A percentile compares a stretch with the other conserved stretches of the same genome.
Conservation (phyloP, 2,797 vertebrate genomes). For the Hippoglossus hippoglossus region DNA sequence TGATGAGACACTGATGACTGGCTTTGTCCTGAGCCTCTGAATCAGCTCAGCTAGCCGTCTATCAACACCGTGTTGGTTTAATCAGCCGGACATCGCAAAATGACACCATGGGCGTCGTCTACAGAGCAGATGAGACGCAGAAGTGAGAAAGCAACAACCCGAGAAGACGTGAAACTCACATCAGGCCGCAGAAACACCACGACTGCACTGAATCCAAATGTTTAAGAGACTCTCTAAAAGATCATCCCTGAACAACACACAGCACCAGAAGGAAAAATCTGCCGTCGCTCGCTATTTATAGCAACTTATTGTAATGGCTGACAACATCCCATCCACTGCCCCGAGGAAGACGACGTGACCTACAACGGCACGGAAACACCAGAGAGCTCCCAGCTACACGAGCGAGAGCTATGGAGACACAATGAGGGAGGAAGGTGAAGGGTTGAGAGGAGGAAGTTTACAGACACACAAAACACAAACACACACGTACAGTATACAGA, state of each 20-base stretch:
- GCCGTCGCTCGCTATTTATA: constrained; percentile 66
- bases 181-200: neutral
- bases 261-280: constrained; percentile 42
- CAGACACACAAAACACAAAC: constrained; percentile 6
- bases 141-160: neutral
- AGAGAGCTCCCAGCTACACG: constrained; percentile 41
- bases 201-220: constrained; percentile 18
- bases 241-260: constrained; percentile 37
- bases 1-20: neutral
- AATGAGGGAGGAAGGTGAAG: constrained; percentile 54
- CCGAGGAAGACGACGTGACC: constrained; percentile 66
- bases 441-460: constrained; percentile 45
- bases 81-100: constrained; percentile 36
- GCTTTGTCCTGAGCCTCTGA: constrained; percentile 26
- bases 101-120: constrained; percentile 1
- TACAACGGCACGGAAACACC: constrained; percentile 60
- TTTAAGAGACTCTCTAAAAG: constrained; percentile 2
- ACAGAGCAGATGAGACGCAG: neutral
- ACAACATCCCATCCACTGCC: constrained; percentile 60
- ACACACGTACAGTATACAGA: neutral
- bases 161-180: too few species aligned
- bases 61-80: constrained; percentile 16
- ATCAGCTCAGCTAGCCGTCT: constrained; percentile 26
- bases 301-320: constrained; percentile 61
- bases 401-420: constrained; percentile 27